These are phyloP conservation scores for Lissonota sp. DNA, from an alignment of 2,888 invertebrate genomes.

Conservation along the genomic window DNA sequence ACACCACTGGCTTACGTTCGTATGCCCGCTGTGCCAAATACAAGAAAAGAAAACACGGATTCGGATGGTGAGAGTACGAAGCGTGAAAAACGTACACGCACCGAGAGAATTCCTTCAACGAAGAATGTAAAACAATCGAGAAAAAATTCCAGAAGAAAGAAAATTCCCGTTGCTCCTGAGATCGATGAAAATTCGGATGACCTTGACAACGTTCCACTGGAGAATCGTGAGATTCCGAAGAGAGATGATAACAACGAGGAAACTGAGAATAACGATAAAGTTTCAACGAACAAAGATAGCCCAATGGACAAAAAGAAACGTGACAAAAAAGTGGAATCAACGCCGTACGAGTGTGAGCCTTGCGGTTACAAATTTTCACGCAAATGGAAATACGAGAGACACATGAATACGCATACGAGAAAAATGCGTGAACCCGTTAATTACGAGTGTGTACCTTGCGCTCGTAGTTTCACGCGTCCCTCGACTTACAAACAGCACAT, in stretches of 20 bases:
- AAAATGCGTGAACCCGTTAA: conserved; percentile 23
- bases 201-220: conserved; percentile 21
- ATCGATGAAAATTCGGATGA: conserved; percentile 13
- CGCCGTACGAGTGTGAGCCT: conserved; percentile 37
- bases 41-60: not conserved
- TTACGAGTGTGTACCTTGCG: conserved; percentile 30
- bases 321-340: not conserved
- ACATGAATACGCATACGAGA: conserved; percentile 54
- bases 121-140: not conserved
- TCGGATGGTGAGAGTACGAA: not conserved
- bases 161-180: not conserved
- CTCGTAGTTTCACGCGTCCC: conserved; percentile 23
- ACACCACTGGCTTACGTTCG: too few relatives aligned
- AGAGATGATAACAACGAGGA: not conserved
- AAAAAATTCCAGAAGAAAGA: not conserved
- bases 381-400: conserved; percentile 53
- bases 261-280: not conserved
- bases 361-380: conserved; percentile 54
- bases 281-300: not conserved
- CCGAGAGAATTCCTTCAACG: not conserved
- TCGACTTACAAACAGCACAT: conserved; percentile 58
- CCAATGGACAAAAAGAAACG: not conserved
- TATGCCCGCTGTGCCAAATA: too few relatives aligned
- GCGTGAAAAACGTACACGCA: not conserved
- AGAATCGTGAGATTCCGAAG: conserved; percentile 4